Percentiles rank a stretch among this genome's conserved stretches.
phyloP scores from a whole-genome alignment of 2,113 vertebrate species.

The Falcunculus frontatus region DNA sequence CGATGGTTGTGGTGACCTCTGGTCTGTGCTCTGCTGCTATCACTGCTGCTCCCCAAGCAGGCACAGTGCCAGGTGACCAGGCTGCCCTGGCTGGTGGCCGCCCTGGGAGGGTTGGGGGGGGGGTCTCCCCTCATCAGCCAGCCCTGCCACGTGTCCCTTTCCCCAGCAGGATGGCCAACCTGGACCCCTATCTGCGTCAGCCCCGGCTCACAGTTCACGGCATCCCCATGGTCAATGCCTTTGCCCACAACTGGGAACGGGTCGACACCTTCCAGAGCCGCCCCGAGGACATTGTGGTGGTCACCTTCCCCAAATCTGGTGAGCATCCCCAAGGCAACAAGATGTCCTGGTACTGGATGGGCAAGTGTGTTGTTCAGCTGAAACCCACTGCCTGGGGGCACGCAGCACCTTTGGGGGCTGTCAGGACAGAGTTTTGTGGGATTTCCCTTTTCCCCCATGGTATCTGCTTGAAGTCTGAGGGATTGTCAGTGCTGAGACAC shows the following conservation, averaged over 20 bases:
- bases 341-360: rapidly evolving
- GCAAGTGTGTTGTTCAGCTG: rapidly evolving
- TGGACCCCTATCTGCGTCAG: background rate
- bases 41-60: rapidly evolving
- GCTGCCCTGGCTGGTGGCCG: background rate
- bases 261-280: slow-evolving; percentile 47
- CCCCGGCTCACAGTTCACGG: slow-evolving; percentile 17
- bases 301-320: slow-evolving; percentile 75
- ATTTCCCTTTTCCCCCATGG: background rate
- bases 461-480: rapidly evolving
- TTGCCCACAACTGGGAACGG: slow-evolving; percentile 48
- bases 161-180: background rate
- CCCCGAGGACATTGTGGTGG: slow-evolving; percentile 66
- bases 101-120: background rate
- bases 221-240: slow-evolving; percentile 50
- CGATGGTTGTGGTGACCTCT: rapidly evolving
- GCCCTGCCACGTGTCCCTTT: rapidly evolving
- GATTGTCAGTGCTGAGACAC: background rate
- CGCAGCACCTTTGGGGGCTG: background rate
- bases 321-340: background rate
- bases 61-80: background rate
- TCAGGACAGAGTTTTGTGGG: rapidly evolving
- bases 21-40: background rate
- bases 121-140: rapidly evolving
- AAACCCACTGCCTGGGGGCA: background rate